Conservation (phyloP, 2,888 invertebrate genomes). For the Ornithoptera priamus region DNA sequence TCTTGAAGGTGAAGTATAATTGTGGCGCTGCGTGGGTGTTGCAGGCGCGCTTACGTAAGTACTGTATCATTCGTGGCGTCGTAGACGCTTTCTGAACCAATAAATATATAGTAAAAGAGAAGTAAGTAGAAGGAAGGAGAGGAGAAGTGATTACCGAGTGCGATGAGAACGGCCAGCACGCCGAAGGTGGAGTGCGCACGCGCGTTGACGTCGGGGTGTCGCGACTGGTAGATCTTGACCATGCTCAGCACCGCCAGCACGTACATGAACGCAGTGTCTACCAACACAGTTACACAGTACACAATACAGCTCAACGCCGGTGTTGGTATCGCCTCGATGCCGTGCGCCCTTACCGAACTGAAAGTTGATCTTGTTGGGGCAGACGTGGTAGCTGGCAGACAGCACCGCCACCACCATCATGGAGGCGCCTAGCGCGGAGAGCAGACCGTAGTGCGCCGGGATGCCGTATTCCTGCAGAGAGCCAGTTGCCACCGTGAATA, state of each 20-base stretch:
- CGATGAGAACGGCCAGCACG: slow-evolving; percentile 87
- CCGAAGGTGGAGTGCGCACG: slow-evolving; percentile 90
- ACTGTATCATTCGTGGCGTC: too few relatives aligned
- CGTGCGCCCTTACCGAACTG: slow-evolving; percentile 85
- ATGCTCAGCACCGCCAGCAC: slow-evolving; percentile 92
- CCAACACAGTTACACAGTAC: too few relatives aligned
- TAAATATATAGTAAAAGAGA: too few relatives aligned
- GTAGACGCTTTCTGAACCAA: too few relatives aligned
- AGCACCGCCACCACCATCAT: slow-evolving; percentile 93
- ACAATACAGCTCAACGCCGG: too few relatives aligned
- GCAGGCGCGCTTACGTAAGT: too few relatives aligned
- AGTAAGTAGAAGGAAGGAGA: neutral
- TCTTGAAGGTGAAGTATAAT: too few relatives aligned
- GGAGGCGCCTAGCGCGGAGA: slow-evolving; percentile 91
- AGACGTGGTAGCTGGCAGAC: slow-evolving; percentile 93
- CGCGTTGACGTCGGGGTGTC: slow-evolving; percentile 95
- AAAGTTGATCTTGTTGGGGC: slow-evolving; percentile 93
- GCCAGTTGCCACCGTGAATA: too few relatives aligned
- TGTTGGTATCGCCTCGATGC: too few relatives aligned
- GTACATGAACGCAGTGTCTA: slow-evolving; percentile 96
- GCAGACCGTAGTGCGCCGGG: slow-evolving; percentile 91
- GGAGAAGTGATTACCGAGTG: slow-evolving; percentile 72
- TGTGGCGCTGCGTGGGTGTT: too few relatives aligned
- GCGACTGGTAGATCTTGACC: slow-evolving; percentile 93
- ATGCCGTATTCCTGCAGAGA: slow-evolving; percentile 83